Base-by-base conservation (phyloP, 2,888 invertebrate genomes). In the Caenorhabditis panamensis region DNA sequence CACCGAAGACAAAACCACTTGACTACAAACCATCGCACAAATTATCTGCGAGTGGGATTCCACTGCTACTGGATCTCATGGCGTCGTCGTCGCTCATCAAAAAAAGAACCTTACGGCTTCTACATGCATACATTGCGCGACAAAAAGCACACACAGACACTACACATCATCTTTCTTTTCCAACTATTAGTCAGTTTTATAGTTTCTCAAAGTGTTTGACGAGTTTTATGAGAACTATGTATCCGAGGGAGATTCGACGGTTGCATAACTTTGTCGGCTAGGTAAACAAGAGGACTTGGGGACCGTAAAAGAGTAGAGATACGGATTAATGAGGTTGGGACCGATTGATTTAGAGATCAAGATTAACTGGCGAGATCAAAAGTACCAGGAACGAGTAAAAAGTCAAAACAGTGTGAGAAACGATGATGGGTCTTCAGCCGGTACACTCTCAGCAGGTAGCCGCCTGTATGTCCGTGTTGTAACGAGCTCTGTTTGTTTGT, bases 381-480 rank as follows among this genome's bases (percentile, higher is more conserved):
- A n/a, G n/a, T n/a, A n/a, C n/a, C n/a, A n/a, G n/a, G n/a, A n/a
- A n/a, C n/a, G n/a, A n/a, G n/a, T n/a, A n/a, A n/a, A n/a, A n/a
- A n/a, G n/a, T n/a, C n/a, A n/a, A n/a, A n/a, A n/a, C n/a, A n/a
- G n/a, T n/a, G 13, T 41, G 6, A 13, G 41, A 41, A 41, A 41
- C 41, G 41, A 47, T 18, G 47, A 18, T 9, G 31, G 4, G 31
- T 31, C 31, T 31, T 37, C 37, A 22, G 20, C 47, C 31, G 9
- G 31, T 9, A 31, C 5, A 4, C 31, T 31, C 4, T 31, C 31
- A n/a, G 28, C 54, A 6, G 20, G 20, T 18, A 49, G 59, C 36
- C 41, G 49, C 49, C 66, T 47, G 63, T 72, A 75, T 75, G 75
- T 75, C 75, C 75, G 75, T 75, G 75, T 75, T 75, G 75, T 75